Percentiles rank a stretch among this genome's conserved stretches.
phyloP scores from a whole-genome alignment of 2,113 vertebrate species.

The Entelurus aequoreus region DNA sequence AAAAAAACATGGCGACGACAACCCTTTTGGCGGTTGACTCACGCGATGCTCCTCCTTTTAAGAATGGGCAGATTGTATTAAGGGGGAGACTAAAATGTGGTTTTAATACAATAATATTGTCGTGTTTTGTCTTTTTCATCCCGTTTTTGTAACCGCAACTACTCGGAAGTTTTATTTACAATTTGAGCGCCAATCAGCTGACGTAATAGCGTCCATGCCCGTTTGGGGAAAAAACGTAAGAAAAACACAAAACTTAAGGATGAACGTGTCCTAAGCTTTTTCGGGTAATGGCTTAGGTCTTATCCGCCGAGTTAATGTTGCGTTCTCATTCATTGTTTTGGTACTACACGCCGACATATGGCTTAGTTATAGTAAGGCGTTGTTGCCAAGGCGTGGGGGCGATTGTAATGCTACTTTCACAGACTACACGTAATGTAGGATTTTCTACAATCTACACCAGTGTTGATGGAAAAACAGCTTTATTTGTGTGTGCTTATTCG shows the following conservation, averaged over 20 bases:
- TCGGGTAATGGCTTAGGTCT: too few species aligned
- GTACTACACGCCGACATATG: background rate
- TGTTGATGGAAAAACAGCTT: too few species aligned
- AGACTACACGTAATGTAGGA: background rate
- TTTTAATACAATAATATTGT: too few species aligned
- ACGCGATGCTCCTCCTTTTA: conserved; percentile 45
- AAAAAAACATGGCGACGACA: background rate
- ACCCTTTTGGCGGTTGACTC: conserved; percentile 25
- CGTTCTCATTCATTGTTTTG: conserved; percentile 43
- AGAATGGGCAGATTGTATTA: background rate
- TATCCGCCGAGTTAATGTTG: background rate
- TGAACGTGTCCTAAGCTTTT: background rate
- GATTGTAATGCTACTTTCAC: conserved; percentile 31
- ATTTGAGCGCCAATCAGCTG: conserved; percentile 41
- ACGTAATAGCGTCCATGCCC: background rate
- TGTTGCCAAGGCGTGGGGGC: background rate
- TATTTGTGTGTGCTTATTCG: too few species aligned
- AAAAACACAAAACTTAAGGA: background rate
- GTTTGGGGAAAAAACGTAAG: background rate
- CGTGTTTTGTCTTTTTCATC: background rate
- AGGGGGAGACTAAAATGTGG: background rate
- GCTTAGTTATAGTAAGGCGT: background rate
- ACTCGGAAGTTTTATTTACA: conserved; percentile 3
- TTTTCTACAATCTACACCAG: accelerated
- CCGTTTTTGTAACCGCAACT: background rate